Conservation (phyloP, 2,113 vertebrate species). For the Caretta caretta region DNA sequence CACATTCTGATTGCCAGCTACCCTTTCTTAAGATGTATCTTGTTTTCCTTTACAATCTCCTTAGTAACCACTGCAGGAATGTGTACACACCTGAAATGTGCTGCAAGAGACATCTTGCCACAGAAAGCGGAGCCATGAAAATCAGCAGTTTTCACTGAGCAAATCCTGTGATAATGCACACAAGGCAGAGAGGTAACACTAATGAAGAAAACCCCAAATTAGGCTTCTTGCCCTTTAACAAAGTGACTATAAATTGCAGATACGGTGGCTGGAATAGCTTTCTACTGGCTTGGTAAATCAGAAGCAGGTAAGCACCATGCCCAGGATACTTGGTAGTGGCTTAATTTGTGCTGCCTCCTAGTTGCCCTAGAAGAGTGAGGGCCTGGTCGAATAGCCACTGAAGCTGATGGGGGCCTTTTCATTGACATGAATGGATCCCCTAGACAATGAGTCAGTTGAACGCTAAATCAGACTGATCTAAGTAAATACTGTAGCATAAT, state of each 20-base stretch:
- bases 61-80: constrained; percentile 49
- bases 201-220: neutral
- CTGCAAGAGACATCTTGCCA: constrained; percentile 21
- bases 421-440: neutral
- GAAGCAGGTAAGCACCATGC: neutral
- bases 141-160: constrained; percentile 31
- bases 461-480: neutral
- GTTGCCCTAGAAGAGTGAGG: neutral
- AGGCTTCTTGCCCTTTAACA: neutral
- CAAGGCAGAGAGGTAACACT: constrained; percentile 22
- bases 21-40: neutral
- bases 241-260: neutral
- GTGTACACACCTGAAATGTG: constrained; percentile 37
- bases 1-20: neutral
- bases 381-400: neutral
- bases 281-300: neutral
- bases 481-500: neutral
- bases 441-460: neutral
- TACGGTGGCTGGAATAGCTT: neutral
- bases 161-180: constrained; percentile 26
- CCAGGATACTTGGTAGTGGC: neutral
- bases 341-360: neutral
- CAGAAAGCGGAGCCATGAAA: constrained; percentile 16
- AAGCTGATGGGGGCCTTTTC: neutral
- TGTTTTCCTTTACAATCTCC: constrained; percentile 22